Evolutionary conservation across 1,140 invertebrate species (phyloP).

Genomic region (Heliconius melpomene): DNA sequence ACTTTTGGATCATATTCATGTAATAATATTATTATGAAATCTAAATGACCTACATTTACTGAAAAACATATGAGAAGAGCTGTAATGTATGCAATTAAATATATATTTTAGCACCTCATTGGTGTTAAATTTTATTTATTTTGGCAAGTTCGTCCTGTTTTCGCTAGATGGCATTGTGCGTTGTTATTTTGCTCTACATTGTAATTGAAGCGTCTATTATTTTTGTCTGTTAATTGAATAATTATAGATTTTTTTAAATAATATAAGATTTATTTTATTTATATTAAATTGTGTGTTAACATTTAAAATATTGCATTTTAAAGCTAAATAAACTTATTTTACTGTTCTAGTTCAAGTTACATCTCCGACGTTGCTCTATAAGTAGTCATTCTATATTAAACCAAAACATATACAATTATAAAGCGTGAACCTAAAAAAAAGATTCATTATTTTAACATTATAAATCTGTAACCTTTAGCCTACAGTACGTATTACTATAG

Average conservation of each 20-base stretch:
- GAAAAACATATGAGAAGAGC: conserved; percentile 20
- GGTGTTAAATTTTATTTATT: conserved; percentile 6
- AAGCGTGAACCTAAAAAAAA: no score
- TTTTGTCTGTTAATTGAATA: no score
- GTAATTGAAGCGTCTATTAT: background rate
- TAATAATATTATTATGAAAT: conserved; percentile 28
- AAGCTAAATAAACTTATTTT: background rate
- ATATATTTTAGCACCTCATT: background rate
- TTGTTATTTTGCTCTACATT: background rate
- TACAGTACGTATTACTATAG: background rate
- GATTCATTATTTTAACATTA: background rate
- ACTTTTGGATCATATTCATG: conserved; percentile 27
- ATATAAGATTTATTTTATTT: no score
- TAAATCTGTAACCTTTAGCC: background rate
- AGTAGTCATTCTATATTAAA: no score
- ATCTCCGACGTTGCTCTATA: background rate
- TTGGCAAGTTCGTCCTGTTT: conserved; percentile 12
- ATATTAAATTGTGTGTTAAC: no score
- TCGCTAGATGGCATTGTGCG: conserved; percentile 26
- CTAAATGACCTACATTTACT: conserved; percentile 17
- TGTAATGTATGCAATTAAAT: conserved; percentile 15
- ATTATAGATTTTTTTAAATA: no score
- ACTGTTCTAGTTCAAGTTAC: background rate
- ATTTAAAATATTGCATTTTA: no score
- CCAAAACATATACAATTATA: no score